These are phyloP conservation scores for Aselliscus stoliczkanus DNA, from an alignment of 2,797 vertebrate genomes.

Conservation along the genomic window DNA sequence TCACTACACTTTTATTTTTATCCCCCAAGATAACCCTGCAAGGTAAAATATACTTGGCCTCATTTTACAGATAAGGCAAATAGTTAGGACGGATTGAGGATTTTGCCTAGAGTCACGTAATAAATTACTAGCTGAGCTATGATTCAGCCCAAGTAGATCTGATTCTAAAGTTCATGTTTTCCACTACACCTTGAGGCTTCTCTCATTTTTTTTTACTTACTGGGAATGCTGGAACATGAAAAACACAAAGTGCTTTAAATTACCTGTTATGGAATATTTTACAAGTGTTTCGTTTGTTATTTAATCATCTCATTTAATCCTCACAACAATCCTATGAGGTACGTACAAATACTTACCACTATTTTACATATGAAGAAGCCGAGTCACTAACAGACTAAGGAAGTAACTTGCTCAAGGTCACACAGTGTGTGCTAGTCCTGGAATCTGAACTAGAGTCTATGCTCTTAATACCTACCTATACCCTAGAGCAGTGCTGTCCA, in stretches of 20 bases:
- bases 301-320: not conserved
- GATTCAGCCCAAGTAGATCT: not conserved
- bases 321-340: not conserved
- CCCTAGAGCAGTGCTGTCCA: not conserved
- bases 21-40: not conserved
- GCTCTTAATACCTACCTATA: not conserved
- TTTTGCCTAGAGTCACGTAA: not conserved
- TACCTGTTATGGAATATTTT: not conserved
- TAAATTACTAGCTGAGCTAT: not conserved
- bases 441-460: not conserved
- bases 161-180: not conserved
- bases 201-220: not conserved
- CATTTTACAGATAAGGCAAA: slow-evolving; percentile 22
- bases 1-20: not conserved
- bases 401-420: not conserved
- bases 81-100: not conserved
- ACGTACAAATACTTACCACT: not conserved
- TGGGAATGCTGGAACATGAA: not conserved
- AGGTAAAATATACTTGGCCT: not conserved
- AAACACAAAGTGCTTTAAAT: not conserved
- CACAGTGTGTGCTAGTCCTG: not conserved
- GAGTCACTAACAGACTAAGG: not conserved
- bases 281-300: not conserved
- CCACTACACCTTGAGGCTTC: slow-evolving; percentile 5
- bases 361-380: not conserved